Evolutionary conservation across 2,888 invertebrate species (phyloP).

Genomic region (Abrostola triplasia): DNA sequence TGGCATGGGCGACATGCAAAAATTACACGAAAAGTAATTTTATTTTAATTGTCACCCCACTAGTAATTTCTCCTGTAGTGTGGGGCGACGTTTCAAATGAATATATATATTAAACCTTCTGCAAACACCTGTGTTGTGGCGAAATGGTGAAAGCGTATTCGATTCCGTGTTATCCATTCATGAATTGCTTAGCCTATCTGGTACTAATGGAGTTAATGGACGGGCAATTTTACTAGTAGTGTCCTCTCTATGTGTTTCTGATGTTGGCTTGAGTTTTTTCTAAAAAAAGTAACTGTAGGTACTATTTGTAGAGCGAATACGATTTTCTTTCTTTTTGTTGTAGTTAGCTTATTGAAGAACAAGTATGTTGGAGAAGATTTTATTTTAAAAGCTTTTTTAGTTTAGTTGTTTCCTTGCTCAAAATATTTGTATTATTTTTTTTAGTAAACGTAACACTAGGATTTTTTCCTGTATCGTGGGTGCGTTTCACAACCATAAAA

Average conservation of each 20-base stretch:
- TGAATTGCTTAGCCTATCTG: constrained; percentile 58
- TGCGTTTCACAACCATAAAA: too few species aligned
- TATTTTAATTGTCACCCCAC: too few species aligned
- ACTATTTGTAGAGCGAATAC: neutral
- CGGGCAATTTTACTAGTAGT: constrained; percentile 23
- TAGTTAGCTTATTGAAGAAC: neutral
- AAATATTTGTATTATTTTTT: too few species aligned
- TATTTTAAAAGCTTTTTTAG: too few species aligned
- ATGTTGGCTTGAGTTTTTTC: constrained; percentile 21
- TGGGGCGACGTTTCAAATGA: neutral
- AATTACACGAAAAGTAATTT: too few species aligned
- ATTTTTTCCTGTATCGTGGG: too few species aligned
- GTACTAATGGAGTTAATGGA: constrained; percentile 59
- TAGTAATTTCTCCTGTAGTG: too few species aligned
- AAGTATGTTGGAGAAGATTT: too few species aligned
- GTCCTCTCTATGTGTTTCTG: constrained; percentile 23
- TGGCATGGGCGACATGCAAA: too few species aligned
- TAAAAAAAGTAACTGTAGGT: constrained; percentile 9
- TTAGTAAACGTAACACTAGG: too few species aligned
- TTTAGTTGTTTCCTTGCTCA: too few species aligned
- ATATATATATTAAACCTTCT: constrained; percentile 17
- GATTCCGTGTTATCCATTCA: constrained; percentile 56
- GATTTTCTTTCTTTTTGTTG: neutral
- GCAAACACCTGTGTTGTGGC: neutral
- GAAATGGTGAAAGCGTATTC: constrained; percentile 46